Evolutionary conservation across 2,113 vertebrate species (phyloP), one percentile per base, ranked within the genome.

Genomic region (Corythoichthys intestinalis): DNA sequence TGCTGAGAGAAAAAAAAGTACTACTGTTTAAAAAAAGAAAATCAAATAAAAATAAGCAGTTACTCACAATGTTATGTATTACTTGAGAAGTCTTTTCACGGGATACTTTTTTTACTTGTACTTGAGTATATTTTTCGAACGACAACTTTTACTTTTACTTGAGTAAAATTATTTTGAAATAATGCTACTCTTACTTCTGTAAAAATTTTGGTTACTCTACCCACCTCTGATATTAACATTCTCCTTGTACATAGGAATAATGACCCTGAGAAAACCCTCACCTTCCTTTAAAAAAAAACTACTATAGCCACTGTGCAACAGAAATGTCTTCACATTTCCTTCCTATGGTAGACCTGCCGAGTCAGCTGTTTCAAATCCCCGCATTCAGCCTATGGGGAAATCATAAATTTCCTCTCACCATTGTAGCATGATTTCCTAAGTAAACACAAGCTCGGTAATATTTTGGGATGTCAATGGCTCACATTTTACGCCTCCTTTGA

Each of bases 321-420:
- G 17, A 65, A 28, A n/a, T 17, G 46, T 46, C 34, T 73, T 56
- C 0, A 38, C n/a, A 67, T 72, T 87, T 84, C 85, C 80, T 80
- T 66, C 48, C 83, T 75, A 77, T 39, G 11, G 28, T 4, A 56
- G 39, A 64, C 2, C 47, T 83, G 78, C 72, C 60, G 61, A 48
- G 79, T 83, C 83, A 79, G 83, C 82, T 47, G 35, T 54, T 83
- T 75, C 67, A 0, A 61, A 44, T 35, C 20, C 58, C 10, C 41
- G 4, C 41, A 44, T 57, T 37, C 1, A 12, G 41, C 35, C 49
- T 38, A 20, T 13, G 10, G 54, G 6, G 17, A 41, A 47, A 62
- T 47, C 12, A 13, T 57, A 34, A 52, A 49, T 20, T 74, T 49
- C 11, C 47, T 41, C 4, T 65, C 39, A 17, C 20, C 17, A 34